Percentiles rank a stretch among this genome's conserved stretches.
Conservation (phyloP, 2,113 vertebrate species). For the Peromyscus maniculatus region DNA sequence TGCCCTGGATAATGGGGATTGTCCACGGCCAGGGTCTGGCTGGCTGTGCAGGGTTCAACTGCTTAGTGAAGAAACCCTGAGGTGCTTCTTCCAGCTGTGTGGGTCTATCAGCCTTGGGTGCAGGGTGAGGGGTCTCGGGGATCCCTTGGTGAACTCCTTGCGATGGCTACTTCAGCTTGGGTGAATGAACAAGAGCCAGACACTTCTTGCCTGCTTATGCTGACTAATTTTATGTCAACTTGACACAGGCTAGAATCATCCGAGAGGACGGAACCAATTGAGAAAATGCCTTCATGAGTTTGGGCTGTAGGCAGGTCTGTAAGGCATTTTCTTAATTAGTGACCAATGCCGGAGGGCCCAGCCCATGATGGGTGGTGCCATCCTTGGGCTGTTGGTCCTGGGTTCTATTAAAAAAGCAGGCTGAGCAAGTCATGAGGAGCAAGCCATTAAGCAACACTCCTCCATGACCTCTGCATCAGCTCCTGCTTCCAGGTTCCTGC, state of each 20-base stretch:
- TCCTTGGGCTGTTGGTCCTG: background rate
- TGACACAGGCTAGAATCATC: background rate
- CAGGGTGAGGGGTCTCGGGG: background rate
- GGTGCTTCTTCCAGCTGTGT: fast-evolving
- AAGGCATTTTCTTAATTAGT: background rate
- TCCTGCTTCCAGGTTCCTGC: background rate
- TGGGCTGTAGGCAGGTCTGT: background rate
- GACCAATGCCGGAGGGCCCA: background rate
- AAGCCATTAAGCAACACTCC: background rate
- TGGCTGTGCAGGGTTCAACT: no score
- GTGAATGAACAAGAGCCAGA: background rate
- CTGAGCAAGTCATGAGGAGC: background rate
- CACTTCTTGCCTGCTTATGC: background rate
- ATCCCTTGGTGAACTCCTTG: background rate
- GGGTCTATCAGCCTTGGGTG: background rate
- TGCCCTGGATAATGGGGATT: background rate
- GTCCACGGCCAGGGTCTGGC: background rate
- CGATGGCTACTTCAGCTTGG: background rate
- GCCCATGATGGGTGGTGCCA: background rate
- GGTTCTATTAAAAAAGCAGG: background rate
- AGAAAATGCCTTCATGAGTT: background rate
- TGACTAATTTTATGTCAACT: background rate
- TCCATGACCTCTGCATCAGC: background rate
- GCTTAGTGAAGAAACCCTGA: background rate
- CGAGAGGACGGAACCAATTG: background rate